Evolutionary conservation across 2,797 vertebrate species (phyloP), one percentile per base, ranked within the genome.

Genomic region (Gallirallus australis): DNA sequence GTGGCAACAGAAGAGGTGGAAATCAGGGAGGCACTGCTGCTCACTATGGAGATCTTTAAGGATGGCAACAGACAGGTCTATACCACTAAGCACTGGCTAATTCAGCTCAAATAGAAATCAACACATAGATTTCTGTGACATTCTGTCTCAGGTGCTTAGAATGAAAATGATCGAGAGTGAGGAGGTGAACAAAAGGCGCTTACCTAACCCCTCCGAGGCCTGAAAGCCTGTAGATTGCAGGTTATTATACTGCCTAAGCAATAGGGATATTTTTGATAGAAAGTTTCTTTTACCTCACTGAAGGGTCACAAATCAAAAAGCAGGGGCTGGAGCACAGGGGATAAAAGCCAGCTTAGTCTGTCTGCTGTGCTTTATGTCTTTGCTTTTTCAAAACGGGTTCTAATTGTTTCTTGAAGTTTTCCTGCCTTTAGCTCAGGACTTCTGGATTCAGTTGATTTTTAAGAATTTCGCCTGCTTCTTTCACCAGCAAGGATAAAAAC

Each of bases 351-450:
- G 20, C 88, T 97, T 93, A 83, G 83, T 28, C 65, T 90, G 85
- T 76, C 85, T 84, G 14, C 75, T 89, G 79, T 60, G 28, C 57
- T 96, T 96, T 31, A 47, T n/a, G 77, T 82, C 52, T 86, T 82
- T 23, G 12, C 16, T 70, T 95, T 97, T 89, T 93, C 90, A 95
- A 89, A 94, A 92, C 68, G 69, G 45, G 8, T 90, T 88, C 6
- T 83, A 94, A 95, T 77, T 90, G 75, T 92, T 94, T 93, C 87
- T 96, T 89, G 53, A 91, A 93, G 93, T 60, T 37, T 33, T 66
- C 21, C 75, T 63, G 39, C 96, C 89, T 96, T 77, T 88, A 87
- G 54, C 60, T 92, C 80, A 54, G 9, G 42, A 87, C 39, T 59
- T 88, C 65, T 63, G 76, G 80, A 57, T 31, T 76, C 30, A 73